A percentile compares a stretch with the other conserved stretches of the same genome.
phyloP scores from a whole-genome alignment of 2,888 invertebrate species.

The Odontomyia ornata region DNA sequence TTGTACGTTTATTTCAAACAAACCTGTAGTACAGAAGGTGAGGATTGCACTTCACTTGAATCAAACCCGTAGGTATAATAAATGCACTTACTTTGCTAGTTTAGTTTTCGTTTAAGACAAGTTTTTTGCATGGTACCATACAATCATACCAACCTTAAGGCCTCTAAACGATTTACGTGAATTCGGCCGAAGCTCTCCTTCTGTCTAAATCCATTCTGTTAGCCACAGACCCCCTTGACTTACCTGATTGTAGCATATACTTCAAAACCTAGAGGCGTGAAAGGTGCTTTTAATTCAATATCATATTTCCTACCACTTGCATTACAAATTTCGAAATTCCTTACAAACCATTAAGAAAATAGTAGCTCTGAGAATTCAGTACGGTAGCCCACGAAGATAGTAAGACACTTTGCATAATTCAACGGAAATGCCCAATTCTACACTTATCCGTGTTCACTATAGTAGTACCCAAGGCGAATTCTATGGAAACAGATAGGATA shows the following conservation, averaged over 20 bases:
- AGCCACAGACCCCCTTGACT: background rate
- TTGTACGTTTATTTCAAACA: too few relatives aligned
- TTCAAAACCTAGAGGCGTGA: background rate
- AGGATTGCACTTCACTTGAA: too few relatives aligned
- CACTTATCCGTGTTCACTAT: conserved; percentile 23
- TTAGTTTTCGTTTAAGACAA: background rate
- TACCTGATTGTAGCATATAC: background rate
- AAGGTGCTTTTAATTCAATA: conserved; percentile 34
- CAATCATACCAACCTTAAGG: too few relatives aligned
- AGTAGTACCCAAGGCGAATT: background rate
- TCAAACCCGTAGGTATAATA: too few relatives aligned
- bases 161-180: too few relatives aligned
- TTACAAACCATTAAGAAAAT: background rate
- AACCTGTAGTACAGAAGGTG: too few relatives aligned
- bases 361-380: background rate
- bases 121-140: background rate
- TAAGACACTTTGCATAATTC: conserved; percentile 41
- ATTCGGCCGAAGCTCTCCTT: too few relatives aligned
- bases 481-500: background rate
- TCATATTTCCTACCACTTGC: conserved; percentile 13
- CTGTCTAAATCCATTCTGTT: too few relatives aligned
- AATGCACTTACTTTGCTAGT: background rate
- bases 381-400: background rate
- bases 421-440: conserved; percentile 39
- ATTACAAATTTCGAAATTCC: conserved; percentile 15